A percentile compares a stretch with the other conserved stretches of the same genome.
phyloP scores from a whole-genome alignment of 2,888 invertebrate species.

The Automeris io region DNA sequence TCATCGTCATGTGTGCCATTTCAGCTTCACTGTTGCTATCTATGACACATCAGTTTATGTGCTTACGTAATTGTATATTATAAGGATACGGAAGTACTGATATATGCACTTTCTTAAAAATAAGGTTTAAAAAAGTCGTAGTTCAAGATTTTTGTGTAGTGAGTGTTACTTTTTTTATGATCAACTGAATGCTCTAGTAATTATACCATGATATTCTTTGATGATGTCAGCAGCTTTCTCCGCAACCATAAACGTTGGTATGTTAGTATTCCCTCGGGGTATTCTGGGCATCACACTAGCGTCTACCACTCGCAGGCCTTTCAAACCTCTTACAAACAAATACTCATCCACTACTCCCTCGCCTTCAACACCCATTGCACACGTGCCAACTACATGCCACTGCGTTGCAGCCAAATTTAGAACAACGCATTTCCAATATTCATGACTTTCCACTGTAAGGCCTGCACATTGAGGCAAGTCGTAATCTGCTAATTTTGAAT shows the following conservation, averaged over 20 bases:
- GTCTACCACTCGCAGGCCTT: conserved; percentile 77
- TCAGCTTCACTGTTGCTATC: no score
- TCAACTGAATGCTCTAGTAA: no score
- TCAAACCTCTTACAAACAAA: conserved; percentile 66
- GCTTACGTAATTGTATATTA: no score
- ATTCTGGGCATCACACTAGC: conserved; percentile 80
- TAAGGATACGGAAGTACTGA: no score
- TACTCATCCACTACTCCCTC: conserved; percentile 34
- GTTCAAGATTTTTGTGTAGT: no score
- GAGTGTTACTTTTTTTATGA: no score
- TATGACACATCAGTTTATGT: no score
- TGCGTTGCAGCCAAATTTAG: conserved; percentile 73
- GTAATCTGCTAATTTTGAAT: conserved; percentile 20
- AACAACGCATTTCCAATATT: conserved; percentile 36
- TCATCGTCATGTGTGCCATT: no score
- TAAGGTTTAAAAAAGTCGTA: no score
- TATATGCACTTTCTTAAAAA: no score
- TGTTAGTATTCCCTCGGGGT: conserved; percentile 77
- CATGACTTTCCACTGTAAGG: conserved; percentile 19
- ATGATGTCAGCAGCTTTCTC: conserved; percentile 79
- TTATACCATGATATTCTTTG: conserved; percentile 40
- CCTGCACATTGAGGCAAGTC: conserved; percentile 22
- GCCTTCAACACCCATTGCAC: conserved; percentile 36
- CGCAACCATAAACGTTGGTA: conserved; percentile 78
- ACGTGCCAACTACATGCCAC: conserved; percentile 56